Percentiles rank a stretch among this genome's conserved stretches.
phyloP scores from a whole-genome alignment of 2,113 vertebrate species.

The Phaetusa simplex region DNA sequence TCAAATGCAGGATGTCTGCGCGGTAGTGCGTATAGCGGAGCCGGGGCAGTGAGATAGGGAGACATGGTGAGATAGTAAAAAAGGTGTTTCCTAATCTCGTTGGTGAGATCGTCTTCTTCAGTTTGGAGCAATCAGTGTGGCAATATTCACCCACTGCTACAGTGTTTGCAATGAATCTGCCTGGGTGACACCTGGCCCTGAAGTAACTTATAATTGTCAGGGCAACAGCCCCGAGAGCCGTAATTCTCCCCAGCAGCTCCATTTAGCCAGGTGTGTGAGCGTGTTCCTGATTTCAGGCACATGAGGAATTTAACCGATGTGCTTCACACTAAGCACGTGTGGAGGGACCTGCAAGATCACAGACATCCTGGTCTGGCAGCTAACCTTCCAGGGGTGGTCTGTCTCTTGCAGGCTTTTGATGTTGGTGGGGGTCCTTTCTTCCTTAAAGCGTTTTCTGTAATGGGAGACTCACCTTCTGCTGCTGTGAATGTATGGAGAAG shows the following conservation, averaged over 20 bases:
- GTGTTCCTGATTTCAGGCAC: not conserved
- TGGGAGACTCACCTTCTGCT: not conserved
- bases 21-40: fast-evolving
- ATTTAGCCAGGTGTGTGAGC: not conserved
- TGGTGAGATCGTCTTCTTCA: not conserved
- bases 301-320: not conserved
- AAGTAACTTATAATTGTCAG: not conserved
- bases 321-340: fast-evolving
- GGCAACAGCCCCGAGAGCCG: not conserved
- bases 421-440: not conserved
- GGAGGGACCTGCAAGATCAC: not conserved
- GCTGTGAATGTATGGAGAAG: not conserved
- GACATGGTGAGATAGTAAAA: not conserved
- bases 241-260: not conserved
- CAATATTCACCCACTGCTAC: not conserved
- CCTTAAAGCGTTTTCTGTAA: not conserved
- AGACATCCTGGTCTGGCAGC: not conserved
- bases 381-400: not conserved
- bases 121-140: not conserved
- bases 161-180: not conserved
- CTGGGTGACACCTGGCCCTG: not conserved
- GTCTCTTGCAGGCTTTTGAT: not conserved
- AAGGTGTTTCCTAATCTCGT: not conserved
- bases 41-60: not conserved
- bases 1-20: not conserved